Evolutionary conservation across 2,113 vertebrate species (phyloP).

Genomic region (Parotia lawesii): DNA sequence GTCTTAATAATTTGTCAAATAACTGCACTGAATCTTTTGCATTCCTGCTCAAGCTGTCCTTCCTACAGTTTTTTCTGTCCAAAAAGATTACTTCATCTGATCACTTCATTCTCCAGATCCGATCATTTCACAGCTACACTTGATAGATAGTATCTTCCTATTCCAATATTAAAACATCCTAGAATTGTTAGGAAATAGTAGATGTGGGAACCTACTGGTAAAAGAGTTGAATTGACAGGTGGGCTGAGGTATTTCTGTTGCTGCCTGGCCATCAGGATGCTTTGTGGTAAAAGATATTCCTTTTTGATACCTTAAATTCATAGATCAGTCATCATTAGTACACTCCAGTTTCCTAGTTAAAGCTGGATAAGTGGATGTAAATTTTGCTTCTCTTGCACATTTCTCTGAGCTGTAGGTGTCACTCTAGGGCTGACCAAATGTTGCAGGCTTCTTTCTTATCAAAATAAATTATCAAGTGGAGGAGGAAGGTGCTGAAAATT

Average conservation of each 20-base stretch:
- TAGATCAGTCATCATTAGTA: neutral
- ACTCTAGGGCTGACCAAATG: slow-evolving; percentile 37
- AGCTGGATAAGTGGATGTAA: neutral
- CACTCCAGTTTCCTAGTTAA: neutral
- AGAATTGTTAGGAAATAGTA: neutral
- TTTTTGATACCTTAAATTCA: neutral
- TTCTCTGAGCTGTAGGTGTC: slow-evolving; percentile 66
- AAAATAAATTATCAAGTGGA: neutral
- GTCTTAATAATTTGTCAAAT: neutral
- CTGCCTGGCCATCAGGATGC: neutral
- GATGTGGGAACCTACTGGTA: neutral
- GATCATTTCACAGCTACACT: neutral
- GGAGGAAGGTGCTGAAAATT: neutral
- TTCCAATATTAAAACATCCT: neutral
- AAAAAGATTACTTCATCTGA: neutral
- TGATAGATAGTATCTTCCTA: neutral
- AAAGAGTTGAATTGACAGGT: neutral
- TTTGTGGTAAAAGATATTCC: neutral
- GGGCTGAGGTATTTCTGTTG: neutral
- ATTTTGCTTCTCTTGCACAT: neutral
- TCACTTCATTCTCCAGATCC: neutral
- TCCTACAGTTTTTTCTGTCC: neutral
- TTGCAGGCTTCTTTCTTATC: neutral
- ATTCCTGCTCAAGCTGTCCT: neutral
- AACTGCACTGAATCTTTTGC: neutral